phyloP scores from a whole-genome alignment of 2,888 invertebrate genomes.

The Bursaphelenchus okinawaensis region DNA sequence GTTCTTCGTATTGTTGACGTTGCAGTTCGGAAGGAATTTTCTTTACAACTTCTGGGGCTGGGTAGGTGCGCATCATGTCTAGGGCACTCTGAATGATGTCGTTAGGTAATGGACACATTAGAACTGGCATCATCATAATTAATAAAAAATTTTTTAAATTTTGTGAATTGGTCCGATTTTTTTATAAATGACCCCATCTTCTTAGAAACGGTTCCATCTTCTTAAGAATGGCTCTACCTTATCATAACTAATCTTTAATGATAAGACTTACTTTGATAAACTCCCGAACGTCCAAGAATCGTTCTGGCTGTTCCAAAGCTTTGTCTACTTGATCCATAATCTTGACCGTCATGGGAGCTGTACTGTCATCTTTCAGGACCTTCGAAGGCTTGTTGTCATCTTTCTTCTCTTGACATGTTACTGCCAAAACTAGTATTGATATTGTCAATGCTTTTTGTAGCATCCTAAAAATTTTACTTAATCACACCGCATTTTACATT shows the following conservation, averaged over 20 bases:
- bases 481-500: too few relatives aligned
- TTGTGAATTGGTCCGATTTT: background rate
- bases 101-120: too few relatives aligned
- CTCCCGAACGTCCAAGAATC: constrained; percentile 23
- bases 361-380: background rate
- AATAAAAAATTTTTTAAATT: too few relatives aligned
- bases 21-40: constrained; percentile 6
- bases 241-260: background rate
- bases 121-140: too few relatives aligned
- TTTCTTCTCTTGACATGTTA: background rate
- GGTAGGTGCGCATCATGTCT: constrained; percentile 24
- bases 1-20: constrained; percentile 4
- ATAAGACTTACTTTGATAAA: constrained; percentile 19
- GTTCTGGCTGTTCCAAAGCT: constrained; percentile 3
- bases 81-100: constrained; percentile 21
- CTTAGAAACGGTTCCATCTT: background rate
- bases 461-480: too few relatives aligned
- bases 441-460: background rate
- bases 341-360: background rate
- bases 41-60: constrained; percentile 14
- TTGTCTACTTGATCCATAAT: background rate
- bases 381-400: background rate
- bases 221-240: background rate
- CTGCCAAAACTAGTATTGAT: background rate
- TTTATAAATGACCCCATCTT: background rate